These are phyloP conservation scores for Scaptomyza reducta DNA, from an alignment of 2,888 invertebrate species.

Conservation along the genomic window DNA sequence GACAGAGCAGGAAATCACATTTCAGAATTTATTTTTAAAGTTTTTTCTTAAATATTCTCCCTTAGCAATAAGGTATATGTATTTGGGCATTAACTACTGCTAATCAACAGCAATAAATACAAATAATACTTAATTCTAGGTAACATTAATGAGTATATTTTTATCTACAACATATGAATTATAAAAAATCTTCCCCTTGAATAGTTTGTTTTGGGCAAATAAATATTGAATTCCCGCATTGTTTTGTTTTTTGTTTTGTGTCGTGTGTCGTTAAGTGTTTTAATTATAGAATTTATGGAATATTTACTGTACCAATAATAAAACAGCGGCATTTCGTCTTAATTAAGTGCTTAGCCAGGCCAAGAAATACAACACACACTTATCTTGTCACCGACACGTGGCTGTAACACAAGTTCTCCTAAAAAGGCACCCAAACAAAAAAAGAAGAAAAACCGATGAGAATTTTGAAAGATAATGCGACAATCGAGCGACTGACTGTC, in stretches of 20 bases:
- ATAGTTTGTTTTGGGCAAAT: constrained; percentile 53
- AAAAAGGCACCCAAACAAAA: constrained; percentile 24
- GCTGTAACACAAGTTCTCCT: constrained; percentile 14
- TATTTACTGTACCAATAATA: constrained; percentile 74
- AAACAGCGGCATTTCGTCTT: constrained; percentile 78
- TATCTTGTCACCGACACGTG: constrained; percentile 43
- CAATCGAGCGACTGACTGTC: constrained; percentile 60
- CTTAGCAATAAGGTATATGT: too few relatives aligned
- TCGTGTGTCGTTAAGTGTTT: constrained; percentile 76
- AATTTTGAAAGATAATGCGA: constrained; percentile 66
- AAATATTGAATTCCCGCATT: constrained; percentile 74
- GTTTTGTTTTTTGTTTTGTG: constrained; percentile 43
- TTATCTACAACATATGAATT: constrained; percentile 5
- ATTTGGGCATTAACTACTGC: not conserved
- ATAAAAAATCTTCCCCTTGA: constrained; percentile 46
- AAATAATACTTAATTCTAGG: constrained; percentile 5
- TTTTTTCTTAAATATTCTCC: not conserved
- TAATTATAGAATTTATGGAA: constrained; percentile 72
- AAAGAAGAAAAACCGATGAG: constrained; percentile 28
- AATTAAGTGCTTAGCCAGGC: constrained; percentile 70
- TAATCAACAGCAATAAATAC: constrained; percentile 3
- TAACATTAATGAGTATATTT: not conserved
- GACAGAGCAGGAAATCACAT: too few relatives aligned
- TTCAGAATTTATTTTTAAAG: too few relatives aligned
- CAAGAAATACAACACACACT: constrained; percentile 19